Base-by-base conservation (phyloP, 2,113 vertebrate species). In the Pseudolaguvia tuberculata region DNA sequence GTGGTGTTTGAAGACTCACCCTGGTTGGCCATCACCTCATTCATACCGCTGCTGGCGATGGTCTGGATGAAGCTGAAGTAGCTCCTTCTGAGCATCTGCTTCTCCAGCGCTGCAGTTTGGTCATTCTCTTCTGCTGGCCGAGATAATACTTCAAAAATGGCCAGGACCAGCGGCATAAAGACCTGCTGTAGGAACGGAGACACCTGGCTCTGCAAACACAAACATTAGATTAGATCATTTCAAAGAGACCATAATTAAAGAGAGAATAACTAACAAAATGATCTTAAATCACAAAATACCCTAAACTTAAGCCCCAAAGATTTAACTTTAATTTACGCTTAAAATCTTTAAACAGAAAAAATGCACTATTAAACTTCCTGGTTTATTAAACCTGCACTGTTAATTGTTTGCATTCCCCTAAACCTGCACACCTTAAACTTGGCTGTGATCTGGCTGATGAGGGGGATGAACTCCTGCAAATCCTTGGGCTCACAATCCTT, bases 381-480 rank as follows among this genome's bases (percentile, higher is more conserved):
- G 27, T 59, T 15, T 18, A 35, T 62, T 39, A 18, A 62, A 1
- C 1, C n/a, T 21, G n/a, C 7, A 15, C 1, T 39, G 17, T 12
- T 8, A 25, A 47, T 2, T 8, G 3, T 21, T 13, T 42, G 20
- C 23, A 48, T n/a, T 3, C 11, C 17, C 4, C 2, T 13, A 21
- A 35, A 11, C 11, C 21, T 12, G 50, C 18, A 39, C 53, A 91
- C 90, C 88, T 99, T 99, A 87, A 99, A 99, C 84, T 99, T 99
- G 80, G 96, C 94, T 4, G 96, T 97, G 83, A 99, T 96, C 89
- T 99, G 97, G 83, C 96, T 98, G 91, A 98, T 95, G 78, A 99
- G 95, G 7, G 96, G 97, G 89, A 99, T 99, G 89, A 98, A 96
- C 88, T 99, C 96, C 91, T 98, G 97, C 80, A 99, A 92, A 84